Percentiles rank a stretch among this genome's conserved stretches.
These are phyloP conservation scores for Ia io DNA, from an alignment of 2,113 vertebrate species.

Conservation along the genomic window DNA sequence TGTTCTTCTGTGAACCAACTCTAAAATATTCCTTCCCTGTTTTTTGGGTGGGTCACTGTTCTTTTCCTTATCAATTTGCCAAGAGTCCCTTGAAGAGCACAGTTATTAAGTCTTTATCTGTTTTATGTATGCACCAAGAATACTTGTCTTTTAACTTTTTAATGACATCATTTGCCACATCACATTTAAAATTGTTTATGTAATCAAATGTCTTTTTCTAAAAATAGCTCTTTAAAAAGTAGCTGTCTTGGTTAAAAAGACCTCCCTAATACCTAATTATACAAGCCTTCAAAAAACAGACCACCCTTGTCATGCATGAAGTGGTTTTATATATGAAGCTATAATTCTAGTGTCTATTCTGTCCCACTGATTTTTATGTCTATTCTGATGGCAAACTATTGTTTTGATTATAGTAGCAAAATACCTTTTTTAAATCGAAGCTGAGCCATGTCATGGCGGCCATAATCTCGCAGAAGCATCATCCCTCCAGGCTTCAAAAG, in stretches of 20 bases:
- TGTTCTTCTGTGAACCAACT: background rate
- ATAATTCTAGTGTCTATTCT: background rate
- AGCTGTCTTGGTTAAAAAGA: background rate
- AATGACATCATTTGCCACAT: background rate
- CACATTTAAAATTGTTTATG: background rate
- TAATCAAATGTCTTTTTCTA: background rate
- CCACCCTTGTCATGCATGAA: background rate
- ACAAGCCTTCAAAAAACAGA: conserved; percentile 3
- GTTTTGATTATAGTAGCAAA: background rate
- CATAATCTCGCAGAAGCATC: conserved; percentile 95
- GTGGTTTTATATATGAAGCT: background rate
- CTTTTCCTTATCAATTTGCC: background rate
- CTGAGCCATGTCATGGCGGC: conserved; percentile 96
- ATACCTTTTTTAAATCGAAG: conserved; percentile 98
- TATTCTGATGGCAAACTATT: background rate
- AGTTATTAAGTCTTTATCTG: background rate
- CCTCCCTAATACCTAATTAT: background rate
- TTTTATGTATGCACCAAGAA: background rate
- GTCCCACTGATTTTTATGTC: background rate
- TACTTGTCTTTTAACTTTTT: background rate
- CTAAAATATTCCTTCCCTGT: background rate
- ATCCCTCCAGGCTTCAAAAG: conserved; percentile 93
- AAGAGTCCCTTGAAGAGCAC: background rate
- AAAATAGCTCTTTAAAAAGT: background rate
- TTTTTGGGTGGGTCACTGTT: background rate